Percentiles rank a stretch among this genome's conserved stretches.
These are phyloP conservation scores for Micronycteris hirsuta DNA, from an alignment of 2,113 vertebrate species.

Conservation along the genomic window DNA sequence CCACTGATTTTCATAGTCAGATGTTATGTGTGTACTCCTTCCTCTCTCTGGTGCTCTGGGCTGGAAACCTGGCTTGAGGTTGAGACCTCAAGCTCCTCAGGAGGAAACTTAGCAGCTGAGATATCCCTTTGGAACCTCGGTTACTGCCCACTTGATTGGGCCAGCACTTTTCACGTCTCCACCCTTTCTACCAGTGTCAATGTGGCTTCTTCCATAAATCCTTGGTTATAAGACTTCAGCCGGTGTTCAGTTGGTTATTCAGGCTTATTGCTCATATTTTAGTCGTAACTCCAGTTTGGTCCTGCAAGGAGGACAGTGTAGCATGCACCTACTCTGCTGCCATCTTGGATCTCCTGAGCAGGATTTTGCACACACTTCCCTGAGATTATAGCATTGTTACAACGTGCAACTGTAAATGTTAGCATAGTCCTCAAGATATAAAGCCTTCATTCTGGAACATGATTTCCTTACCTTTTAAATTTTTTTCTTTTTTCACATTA, in stretches of 20 bases:
- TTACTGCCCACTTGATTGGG: neutral
- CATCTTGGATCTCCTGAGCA: neutral
- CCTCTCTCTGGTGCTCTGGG: neutral
- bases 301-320: neutral
- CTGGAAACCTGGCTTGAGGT: neutral
- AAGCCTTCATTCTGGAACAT: conserved; percentile 41
- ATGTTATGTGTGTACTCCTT: neutral
- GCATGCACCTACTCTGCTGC: neutral
- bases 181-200: neutral
- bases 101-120: neutral
- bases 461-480: conserved; percentile 55
- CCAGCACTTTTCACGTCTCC: neutral
- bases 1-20: neutral
- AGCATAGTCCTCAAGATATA: neutral
- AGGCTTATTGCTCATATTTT: neutral
- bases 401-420: neutral
- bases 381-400: neutral
- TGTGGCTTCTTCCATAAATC: neutral
- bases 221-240: neutral
- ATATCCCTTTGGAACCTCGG: neutral
- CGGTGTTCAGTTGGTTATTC: neutral
- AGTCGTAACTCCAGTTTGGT: neutral
- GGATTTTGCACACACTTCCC: neutral
- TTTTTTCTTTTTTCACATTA: conserved; percentile 59
- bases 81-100: neutral